These are phyloP conservation scores for Zaprionus lineosus DNA, from an alignment of 2,888 invertebrate genomes.

Conservation along the genomic window DNA sequence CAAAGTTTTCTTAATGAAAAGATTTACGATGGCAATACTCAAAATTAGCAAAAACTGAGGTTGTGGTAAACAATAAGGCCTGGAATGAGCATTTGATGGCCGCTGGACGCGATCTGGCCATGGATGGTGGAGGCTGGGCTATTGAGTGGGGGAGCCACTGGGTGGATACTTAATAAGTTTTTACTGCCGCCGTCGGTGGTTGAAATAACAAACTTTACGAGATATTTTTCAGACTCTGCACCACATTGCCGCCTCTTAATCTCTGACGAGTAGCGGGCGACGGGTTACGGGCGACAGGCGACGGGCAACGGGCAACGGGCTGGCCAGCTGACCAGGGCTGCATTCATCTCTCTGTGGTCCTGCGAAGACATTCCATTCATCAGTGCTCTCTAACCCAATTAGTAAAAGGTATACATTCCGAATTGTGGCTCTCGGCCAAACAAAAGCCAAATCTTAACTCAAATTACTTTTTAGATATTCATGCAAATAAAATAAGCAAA, in stretches of 20 bases:
- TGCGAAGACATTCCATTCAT: conserved; percentile 23
- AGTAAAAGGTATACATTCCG: conserved; percentile 22
- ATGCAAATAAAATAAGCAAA: conserved; percentile 37
- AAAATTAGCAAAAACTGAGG: conserved; percentile 78
- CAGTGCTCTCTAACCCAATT: conserved; percentile 32
- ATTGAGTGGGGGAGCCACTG: not conserved
- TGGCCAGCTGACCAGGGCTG: conserved; percentile 41
- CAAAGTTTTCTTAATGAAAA: conserved; percentile 83
- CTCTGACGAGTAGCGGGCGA: no score
- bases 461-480: conserved; percentile 13
- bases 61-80: conserved; percentile 68
- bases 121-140: no score
- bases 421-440: conserved; percentile 13
- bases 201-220: conserved; percentile 56
- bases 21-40: conserved; percentile 82
- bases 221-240: conserved; percentile 39
- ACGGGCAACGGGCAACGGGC: conserved; percentile 24
- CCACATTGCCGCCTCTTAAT: no score
- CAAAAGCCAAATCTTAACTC: conserved; percentile 9
- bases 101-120: conserved; percentile 15
- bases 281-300: no score
- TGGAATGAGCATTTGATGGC: conserved; percentile 6
- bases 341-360: conserved; percentile 43
- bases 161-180: conserved; percentile 58
- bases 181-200: conserved; percentile 47